Conservation (phyloP, 2,113 vertebrate species). For the Petaurus breviceps region DNA sequence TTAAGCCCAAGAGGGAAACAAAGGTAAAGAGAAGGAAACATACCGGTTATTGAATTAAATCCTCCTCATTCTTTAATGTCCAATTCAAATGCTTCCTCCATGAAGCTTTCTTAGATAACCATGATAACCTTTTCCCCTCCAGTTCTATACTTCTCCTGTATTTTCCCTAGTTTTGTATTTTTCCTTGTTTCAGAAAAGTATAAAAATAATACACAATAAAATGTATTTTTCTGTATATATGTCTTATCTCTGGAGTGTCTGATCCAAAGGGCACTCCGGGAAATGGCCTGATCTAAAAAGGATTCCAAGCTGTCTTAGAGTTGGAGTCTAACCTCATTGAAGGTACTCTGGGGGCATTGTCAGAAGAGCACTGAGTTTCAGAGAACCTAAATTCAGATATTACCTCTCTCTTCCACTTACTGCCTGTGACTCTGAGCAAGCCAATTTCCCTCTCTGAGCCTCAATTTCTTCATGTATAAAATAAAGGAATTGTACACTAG, state of each 20-base stretch:
- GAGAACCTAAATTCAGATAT: not conserved
- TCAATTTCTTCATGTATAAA: not conserved
- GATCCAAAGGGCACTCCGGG: not conserved
- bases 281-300: not conserved
- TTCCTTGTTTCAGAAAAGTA: not conserved
- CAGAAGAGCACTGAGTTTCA: not conserved
- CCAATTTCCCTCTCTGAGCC: not conserved
- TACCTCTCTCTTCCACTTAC: not conserved
- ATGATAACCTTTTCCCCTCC: not conserved
- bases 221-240: not conserved
- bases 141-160: not conserved
- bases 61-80: not conserved
- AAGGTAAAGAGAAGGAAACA: constrained; percentile 85
- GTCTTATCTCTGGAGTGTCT: not conserved
- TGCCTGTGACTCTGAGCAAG: not conserved
- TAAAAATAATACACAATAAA: not conserved
- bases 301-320: not conserved
- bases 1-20: constrained; percentile 91
- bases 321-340: not conserved
- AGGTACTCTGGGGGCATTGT: not conserved
- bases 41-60: not conserved
- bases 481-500: not conserved
- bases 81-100: not conserved
- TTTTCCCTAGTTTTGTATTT: not conserved
- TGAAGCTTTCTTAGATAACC: not conserved